Evolutionary conservation across 2,888 invertebrate species (phyloP), one percentile per base, ranked within the genome.

Genomic region (Molorchus minor): DNA sequence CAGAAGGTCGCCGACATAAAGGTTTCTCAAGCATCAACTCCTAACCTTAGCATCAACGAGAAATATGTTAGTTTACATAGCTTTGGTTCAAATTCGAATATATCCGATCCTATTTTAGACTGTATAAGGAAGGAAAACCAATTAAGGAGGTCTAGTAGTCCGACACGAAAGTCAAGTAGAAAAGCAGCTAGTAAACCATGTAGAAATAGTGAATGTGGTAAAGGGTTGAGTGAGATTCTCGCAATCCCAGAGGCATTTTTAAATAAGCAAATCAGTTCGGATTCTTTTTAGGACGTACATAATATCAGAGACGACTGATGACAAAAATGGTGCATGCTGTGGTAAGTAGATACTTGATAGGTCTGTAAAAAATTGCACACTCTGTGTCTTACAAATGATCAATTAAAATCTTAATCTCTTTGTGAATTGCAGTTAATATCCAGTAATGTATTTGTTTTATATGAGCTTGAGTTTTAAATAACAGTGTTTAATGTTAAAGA

Each of bases 221-320:
- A 74, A 13, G 76, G 77, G 13, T 71, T 78, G 21, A 75, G 79
- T 55, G 79, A 80, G 58, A 77, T 78, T 51, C 67, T 81, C 35
- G 77, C 79, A 2, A 75, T 80, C 38, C 80, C 81, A 0, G 80
- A 79, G 63, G 78, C 78, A 19, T 78, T 74, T 67, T 64, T 80
- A 44, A 79, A 73, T 59, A 74, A 71, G 49, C 77, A 78, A 52
- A 78, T 79, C 59, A 74, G 73, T 57, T 63, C 69, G 19, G 75
- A 72, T 61, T 67, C 72, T 7, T 74, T n/a, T 77, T 44, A 70
- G 70, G 33, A 75, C 61, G 54, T 77, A 66, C 51, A 66, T 64
- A 35, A 44, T 29, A 4, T 49, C 64, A 19, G 62, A 57, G 29
- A 63, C 62, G 40, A 44, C 15, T 7, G 20, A 29, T 33, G 25